These are phyloP conservation scores for Lasioglossum vierecki DNA, from an alignment of 2,888 invertebrate species.

Conservation along the genomic window DNA sequence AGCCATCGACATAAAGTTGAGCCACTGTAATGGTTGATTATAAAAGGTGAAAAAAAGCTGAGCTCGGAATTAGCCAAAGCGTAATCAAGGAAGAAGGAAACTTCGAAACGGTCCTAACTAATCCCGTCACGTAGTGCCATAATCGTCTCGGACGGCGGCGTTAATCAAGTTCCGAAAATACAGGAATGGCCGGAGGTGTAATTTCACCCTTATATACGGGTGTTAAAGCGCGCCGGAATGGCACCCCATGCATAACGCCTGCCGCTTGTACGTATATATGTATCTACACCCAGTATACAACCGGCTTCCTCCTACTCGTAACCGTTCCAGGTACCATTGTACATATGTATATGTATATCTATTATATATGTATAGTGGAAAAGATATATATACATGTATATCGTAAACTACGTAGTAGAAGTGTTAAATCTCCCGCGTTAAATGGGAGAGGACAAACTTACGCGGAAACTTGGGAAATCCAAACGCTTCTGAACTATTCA, in stretches of 20 bases:
- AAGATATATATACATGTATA: conserved; percentile 55
- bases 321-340: conserved; percentile 64
- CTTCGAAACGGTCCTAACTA: conserved; percentile 60
- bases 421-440: conserved; percentile 79
- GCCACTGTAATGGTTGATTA: conserved; percentile 15
- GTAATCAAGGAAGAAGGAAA: conserved; percentile 50
- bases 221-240: conserved; percentile 77
- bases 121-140: conserved; percentile 69
- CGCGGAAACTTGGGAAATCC: conserved; percentile 78
- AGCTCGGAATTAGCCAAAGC: conserved; percentile 16
- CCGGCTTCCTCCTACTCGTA: conserved; percentile 64
- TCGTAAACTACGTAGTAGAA: conserved; percentile 77
- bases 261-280: conserved; percentile 50
- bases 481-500: conserved; percentile 69
- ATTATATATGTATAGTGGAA: neutral
- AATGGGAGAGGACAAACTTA: conserved; percentile 77
- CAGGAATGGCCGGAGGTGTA: conserved; percentile 72
- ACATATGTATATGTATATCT: neutral
- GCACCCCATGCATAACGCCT: conserved; percentile 76
- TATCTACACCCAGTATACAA: conserved; percentile 51
- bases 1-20: neutral
- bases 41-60: conserved; percentile 1
- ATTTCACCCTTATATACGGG: conserved; percentile 76
- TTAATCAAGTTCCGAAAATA: conserved; percentile 79
- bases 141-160: conserved; percentile 71